phyloP scores from a whole-genome alignment of 2,113 vertebrate species.

The cat (Felis catus) region F.catus_Fca126_mat1.0 CM031412.1:15743501-15744000 shows the following conservation, averaged over 20 bases:
- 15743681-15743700: not conserved
- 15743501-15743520: slow-evolving; percentile 26
- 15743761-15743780: not conserved
- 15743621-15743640: not conserved
- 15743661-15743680: not conserved
- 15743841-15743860: not conserved
- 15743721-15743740: not conserved
- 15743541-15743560: not conserved
- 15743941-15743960: not conserved
- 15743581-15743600: not conserved
- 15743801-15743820: not conserved
- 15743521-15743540: not conserved
- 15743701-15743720: not conserved
- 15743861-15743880: not conserved
- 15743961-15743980: not conserved
- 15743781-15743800: not conserved
- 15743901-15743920: not conserved
- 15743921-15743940: not conserved
- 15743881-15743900: not conserved
- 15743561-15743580: not conserved
- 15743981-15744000: not conserved
- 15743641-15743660: not conserved
- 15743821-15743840: not conserved
- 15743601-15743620: not conserved
- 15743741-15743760: not conserved